These are phyloP conservation scores for Drosophila greeni DNA, from an alignment of 2,888 invertebrate genomes.

Conservation along the genomic window DNA sequence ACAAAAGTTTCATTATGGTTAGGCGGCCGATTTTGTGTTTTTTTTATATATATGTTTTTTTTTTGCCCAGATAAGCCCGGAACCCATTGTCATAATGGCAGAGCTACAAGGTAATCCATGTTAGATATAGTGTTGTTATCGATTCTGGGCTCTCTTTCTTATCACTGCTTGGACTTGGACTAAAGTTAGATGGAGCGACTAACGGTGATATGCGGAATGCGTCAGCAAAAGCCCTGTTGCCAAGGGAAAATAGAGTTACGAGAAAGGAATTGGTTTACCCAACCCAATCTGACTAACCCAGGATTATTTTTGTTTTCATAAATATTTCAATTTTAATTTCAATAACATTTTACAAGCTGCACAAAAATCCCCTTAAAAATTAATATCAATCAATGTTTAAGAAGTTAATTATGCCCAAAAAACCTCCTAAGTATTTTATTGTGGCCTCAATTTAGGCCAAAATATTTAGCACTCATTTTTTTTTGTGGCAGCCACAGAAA, in stretches of 20 bases:
- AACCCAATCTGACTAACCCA: no score
- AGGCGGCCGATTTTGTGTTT: background rate
- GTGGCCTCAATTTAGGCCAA: conserved; percentile 1
- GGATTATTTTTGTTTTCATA: no score
- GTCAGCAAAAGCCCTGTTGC: conserved; percentile 47
- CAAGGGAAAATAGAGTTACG: conserved; percentile 28
- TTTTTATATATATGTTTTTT: conserved; percentile 9
- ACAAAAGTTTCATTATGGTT: conserved; percentile 45
- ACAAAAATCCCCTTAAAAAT: background rate
- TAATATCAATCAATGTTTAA: background rate
- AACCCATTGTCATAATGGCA: conserved; percentile 27
- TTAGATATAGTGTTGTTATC: conserved; percentile 51
- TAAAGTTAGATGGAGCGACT: conserved; percentile 41
- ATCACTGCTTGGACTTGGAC: conserved; percentile 37
- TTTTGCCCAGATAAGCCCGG: conserved; percentile 26
- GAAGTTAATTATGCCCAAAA: background rate
- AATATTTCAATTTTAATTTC: background rate
- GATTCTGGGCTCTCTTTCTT: conserved; percentile 42
- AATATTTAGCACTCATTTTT: conserved; percentile 8
- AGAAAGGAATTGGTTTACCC: background rate
- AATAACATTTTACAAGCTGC: background rate
- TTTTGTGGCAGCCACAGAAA: background rate
- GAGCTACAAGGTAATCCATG: conserved; percentile 61
- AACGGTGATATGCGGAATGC: conserved; percentile 45
- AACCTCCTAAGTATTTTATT: conserved; percentile 18